phyloP scores from a whole-genome alignment of 2,113 vertebrate species.

The Geothlypis trichas region DNA sequence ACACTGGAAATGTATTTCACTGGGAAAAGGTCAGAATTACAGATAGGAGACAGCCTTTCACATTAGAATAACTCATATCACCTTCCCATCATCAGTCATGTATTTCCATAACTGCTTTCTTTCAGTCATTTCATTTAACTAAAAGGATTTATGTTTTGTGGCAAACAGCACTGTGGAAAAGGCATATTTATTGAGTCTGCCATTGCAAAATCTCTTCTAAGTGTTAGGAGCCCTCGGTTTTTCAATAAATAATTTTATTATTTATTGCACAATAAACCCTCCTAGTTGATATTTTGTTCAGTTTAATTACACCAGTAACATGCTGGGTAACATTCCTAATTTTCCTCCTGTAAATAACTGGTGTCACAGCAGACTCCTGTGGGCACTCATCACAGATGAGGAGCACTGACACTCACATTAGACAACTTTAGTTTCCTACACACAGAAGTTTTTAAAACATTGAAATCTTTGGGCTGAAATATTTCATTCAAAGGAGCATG shows the following conservation, averaged over 20 bases:
- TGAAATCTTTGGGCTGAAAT: neutral
- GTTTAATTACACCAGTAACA: slow-evolving; percentile 29
- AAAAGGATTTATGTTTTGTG: slow-evolving; percentile 1
- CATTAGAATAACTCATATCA: neutral
- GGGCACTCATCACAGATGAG: neutral
- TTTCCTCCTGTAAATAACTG: slow-evolving; percentile 13
- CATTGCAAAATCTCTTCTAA: neutral
- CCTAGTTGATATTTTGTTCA: neutral
- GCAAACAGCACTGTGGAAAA: neutral
- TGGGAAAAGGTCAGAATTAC: slow-evolving; percentile 14
- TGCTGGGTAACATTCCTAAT: neutral
- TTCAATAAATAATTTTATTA: neutral
- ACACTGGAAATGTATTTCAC: neutral
- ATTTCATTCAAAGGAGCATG: neutral
- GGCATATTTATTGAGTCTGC: neutral
- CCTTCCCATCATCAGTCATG: neutral
- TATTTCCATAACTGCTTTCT: neutral
- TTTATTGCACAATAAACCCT: neutral
- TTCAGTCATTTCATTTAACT: neutral
- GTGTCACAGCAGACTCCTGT: neutral
- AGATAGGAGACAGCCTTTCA: slow-evolving; percentile 1
- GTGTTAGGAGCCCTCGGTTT: neutral
- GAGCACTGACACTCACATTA: neutral
- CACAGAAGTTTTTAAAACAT: neutral
- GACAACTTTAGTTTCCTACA: neutral